Evolutionary conservation across 2,797 vertebrate genomes (phyloP), one percentile per base, ranked within the genome.

Genomic region (Picus viridis): DNA sequence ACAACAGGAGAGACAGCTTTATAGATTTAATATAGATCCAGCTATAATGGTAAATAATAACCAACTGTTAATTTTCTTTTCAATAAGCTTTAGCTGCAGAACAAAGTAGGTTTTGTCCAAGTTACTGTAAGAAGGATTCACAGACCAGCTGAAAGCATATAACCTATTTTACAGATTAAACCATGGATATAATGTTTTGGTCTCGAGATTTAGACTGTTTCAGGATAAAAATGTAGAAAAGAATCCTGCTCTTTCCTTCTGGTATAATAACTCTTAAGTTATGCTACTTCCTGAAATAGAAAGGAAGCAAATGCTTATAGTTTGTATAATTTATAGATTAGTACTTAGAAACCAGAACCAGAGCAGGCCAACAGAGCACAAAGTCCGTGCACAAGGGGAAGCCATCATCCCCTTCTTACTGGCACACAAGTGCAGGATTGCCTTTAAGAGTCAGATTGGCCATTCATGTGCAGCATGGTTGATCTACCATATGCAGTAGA

Each of bases 381-480:
- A 51, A 12, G 29, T 26, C 45, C 63, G 27, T 72, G 30, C 47
- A 36, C 34, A 57, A 34, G 81, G 18, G 51, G 76, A 65, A 81
- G 70, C 56, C 7, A 47, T 59, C 9, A 49, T 17, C 22, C 18
- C 3, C 36, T 62, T n/a, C 51, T 56, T 54, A 16, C 51, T 14
- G 17, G 30, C 29, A 49, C 39, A 36, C 9, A 45, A 32, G 30
- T 34, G 7, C 27, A 39, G 6, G 7, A 45, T 61, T 49, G 65
- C 45, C 64, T 59, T 23, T 68, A 19, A 45, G 34, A 39, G 30
- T 43, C 56, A 36, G 54, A 62, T 22, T 65, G 1, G 0, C 59
- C 36, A 67, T 19, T 14, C 12, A 39, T 0, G 2, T 7, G 49
- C 34, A 51, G 47, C 45, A 41, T 0, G 0, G 64, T 32, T 49